A percentile compares a stretch with the other conserved stretches of the same genome.
Conservation (phyloP, 2,797 vertebrate species). For the Clarias laeviceps region DNA sequence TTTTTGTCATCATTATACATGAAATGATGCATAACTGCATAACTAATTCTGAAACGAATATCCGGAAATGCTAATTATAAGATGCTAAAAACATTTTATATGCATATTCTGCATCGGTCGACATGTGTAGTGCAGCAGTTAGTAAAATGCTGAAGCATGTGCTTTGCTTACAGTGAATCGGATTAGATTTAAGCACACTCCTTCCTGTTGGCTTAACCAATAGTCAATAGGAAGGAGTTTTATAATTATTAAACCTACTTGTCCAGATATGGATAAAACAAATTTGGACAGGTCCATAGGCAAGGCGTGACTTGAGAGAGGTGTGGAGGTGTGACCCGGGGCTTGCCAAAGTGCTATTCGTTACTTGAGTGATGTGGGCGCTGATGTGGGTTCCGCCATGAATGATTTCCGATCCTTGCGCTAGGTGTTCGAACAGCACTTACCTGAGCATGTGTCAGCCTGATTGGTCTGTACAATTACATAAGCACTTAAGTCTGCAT, state of each 20-base stretch:
- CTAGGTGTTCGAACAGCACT: slow-evolving; percentile 31
- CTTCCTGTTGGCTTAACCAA: background rate
- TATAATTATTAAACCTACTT: background rate
- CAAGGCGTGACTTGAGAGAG: background rate
- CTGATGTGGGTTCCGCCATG: background rate
- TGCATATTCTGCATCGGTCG: no score
- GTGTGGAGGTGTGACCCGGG: background rate
- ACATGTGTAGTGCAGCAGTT: background rate
- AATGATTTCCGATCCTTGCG: slow-evolving; percentile 21
- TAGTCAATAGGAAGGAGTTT: background rate
- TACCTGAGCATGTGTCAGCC: slow-evolving; percentile 29
- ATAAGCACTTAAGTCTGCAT: slow-evolving; percentile 32
- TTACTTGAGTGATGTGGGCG: slow-evolving; percentile 14
- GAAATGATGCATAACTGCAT: no score
- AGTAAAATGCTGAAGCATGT: background rate
- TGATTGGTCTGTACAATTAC: slow-evolving; percentile 39
- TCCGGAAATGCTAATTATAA: background rate
- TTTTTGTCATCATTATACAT: no score
- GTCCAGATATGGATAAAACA: background rate
- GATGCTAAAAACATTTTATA: background rate
- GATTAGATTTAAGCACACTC: background rate
- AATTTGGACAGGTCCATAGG: background rate
- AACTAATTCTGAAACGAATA: background rate
- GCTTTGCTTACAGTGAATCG: background rate
- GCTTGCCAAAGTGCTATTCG: background rate